Evolutionary conservation across 2,797 vertebrate species (phyloP), one percentile per base, ranked within the genome.

Genomic region (Enoplosus armatus): DNA sequence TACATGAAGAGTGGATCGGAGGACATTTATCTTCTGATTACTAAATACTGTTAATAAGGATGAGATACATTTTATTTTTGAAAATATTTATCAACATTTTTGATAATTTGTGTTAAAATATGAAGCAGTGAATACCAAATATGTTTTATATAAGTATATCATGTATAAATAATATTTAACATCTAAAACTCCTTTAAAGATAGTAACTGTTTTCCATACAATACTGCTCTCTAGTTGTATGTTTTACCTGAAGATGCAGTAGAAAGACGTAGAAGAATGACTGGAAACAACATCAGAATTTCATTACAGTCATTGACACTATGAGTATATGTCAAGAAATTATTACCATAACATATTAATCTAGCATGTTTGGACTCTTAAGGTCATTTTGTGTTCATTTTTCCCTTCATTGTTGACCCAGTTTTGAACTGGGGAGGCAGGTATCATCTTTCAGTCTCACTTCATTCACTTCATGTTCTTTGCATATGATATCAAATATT

Each of bases 401-500:
- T 22, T 53, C 47, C 16, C 11, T 26, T 14, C 43, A 56, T 20
- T 8, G 27, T 7, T 53, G 48, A 73, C 29, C 37, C 5, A 50
- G 35, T 27, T 66, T 41, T 31, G 2, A 54, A 45, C 12, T 4
- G 31, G 16, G 6, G 58, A 4, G 22, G 10, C 53, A 60, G 24
- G 3, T 24, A 24, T 72, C 39, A 39, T 16, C 1, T 4, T 56
- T 41, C 39, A 60, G 27, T 37, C 33, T 53, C 50, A 31, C 22
- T 62, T 43, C 0, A 20, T 50, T 27, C 51, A 33, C 22, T 55
- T 24, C 1, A 27, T 39, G 27, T 47, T 53, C 14, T 50, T 58
- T 68, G 20, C 37, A 43, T n/a, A 35, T 64, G 16, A 64, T 33
- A 61, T 56, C 7, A 39, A 45, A 75, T 51, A 35, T 59, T 59